Evolutionary conservation across 2,797 vertebrate genomes (phyloP), one percentile per base, ranked within the genome.

Genomic region (Pteropus rufus): DNA sequence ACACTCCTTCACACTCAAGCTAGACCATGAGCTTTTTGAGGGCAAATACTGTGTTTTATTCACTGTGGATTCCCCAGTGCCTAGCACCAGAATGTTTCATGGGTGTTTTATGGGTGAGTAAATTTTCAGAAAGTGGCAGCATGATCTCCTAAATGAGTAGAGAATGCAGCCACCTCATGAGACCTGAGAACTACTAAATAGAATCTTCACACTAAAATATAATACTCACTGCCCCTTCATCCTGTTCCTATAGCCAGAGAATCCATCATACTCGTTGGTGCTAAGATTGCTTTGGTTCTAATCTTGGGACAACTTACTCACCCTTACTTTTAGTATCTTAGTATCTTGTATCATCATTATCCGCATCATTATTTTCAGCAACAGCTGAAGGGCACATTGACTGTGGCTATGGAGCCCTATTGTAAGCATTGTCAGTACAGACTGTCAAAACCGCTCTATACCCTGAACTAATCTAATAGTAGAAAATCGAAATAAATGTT

Each of bases 1-100:
- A 39, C 19, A 89, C 29, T 88, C 6, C 26, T n/a, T 26, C 36
- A 89, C n/a, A n/a, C n/a, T n/a, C n/a, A n/a, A n/a, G n/a, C 16
- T 60, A 79, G n/a, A 87, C 19, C 44, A 34, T n/a, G 52, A 94
- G 64, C 26, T 58, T 94, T 93, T 75, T 69, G 58, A 93, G 64
- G 64, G 52, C 21, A 86, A 93, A 75, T 72, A 36, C 23, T 70
- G 21, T 75, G 10, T 91, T 94, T 94, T 83, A 93, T 76, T 95
- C 44, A 93, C 56, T 46, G 16, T 69, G 36, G 49, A 86, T 89
- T 89, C 41, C 26, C 26, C 2, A 36, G 24, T 89, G 44, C 16
- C 64, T 81, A 62, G 19, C 7, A 39, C 11, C 56, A 86, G 34
- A 85, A 82, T 89, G 73, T 93, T 95, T 95, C 80, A 76, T 6